Evolutionary conservation across 2,888 invertebrate species (phyloP).

Genomic region (Ferdinandea cuprea): DNA sequence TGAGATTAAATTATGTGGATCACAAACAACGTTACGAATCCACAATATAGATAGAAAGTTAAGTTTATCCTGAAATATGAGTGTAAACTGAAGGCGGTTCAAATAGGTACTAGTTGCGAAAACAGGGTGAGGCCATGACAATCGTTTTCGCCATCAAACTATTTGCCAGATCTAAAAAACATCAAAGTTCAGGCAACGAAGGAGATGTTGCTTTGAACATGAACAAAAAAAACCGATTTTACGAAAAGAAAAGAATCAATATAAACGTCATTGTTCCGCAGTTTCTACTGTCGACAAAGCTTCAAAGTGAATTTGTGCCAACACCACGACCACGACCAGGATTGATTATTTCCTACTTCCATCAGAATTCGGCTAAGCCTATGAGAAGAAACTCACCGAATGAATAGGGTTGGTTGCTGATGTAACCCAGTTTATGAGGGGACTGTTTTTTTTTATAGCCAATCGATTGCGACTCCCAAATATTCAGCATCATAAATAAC

Average conservation of each 20-base stretch:
- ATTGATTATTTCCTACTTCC: slow-evolving; percentile 17
- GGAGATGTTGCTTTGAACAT: slow-evolving; percentile 1
- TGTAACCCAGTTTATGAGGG: slow-evolving; percentile 11
- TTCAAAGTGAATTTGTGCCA: slow-evolving; percentile 38
- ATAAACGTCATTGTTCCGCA: slow-evolving; percentile 26
- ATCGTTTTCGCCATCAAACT: slow-evolving; percentile 24
- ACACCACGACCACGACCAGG: slow-evolving; percentile 1
- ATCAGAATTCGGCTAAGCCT: slow-evolving; percentile 39
- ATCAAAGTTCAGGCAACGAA: neutral
- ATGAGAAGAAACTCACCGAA: slow-evolving; percentile 19
- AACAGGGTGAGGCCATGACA: slow-evolving; percentile 52
- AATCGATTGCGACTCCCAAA: slow-evolving; percentile 51
- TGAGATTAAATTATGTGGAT: slow-evolving; percentile 66
- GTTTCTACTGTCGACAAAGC: neutral
- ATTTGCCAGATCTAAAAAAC: neutral
- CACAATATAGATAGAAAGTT: slow-evolving; percentile 40
- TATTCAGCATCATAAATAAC: slow-evolving; percentile 52
- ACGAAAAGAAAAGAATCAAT: slow-evolving; percentile 28
- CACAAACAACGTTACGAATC: slow-evolving; percentile 59
- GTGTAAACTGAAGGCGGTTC: slow-evolving; percentile 61
- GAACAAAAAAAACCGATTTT: slow-evolving; percentile 40
- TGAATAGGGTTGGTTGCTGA: slow-evolving; percentile 25
- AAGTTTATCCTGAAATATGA: slow-evolving; percentile 72
- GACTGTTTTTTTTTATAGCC: slow-evolving; percentile 26
- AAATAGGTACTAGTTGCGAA: slow-evolving; percentile 6